Conservation (phyloP, 2,797 vertebrate species). For the Podarcis siculus region DNA sequence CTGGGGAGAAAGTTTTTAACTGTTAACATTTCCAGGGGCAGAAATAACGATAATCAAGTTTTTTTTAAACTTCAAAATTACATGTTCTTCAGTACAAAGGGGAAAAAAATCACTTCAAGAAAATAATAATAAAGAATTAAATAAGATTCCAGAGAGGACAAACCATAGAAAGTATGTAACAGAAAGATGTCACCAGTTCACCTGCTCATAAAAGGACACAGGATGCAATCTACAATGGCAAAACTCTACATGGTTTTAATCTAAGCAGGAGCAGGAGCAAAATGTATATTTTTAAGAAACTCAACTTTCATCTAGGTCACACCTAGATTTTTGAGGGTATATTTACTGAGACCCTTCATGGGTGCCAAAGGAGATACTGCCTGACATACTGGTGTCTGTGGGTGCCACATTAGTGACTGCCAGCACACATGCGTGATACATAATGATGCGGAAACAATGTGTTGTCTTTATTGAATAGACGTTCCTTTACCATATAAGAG, state of each 20-base stretch:
- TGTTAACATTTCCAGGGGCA: neutral
- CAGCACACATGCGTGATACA: neutral
- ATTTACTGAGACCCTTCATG: too few species aligned
- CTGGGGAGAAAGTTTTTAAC: neutral
- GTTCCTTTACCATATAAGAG: too few species aligned
- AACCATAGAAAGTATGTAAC: neutral
- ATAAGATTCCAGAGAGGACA: neutral
- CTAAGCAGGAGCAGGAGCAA: neutral
- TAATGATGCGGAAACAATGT: neutral
- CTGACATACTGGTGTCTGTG: too few species aligned
- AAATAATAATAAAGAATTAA: neutral
- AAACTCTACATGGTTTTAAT: neutral
- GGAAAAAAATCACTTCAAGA: constrained; percentile 2
- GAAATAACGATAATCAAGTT: constrained; percentile 8
- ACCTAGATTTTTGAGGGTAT: neutral
- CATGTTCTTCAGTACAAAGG: neutral
- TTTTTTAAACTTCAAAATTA: constrained; percentile 31
- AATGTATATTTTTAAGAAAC: neutral
- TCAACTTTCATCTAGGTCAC: neutral
- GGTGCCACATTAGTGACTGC: too few species aligned
- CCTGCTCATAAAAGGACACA: neutral
- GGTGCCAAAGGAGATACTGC: too few species aligned
- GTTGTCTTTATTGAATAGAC: neutral
- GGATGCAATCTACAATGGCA: neutral
- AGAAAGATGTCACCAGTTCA: neutral